phyloP scores from a whole-genome alignment of 2,888 invertebrate species.

The Drosophila meridiana region DNA sequence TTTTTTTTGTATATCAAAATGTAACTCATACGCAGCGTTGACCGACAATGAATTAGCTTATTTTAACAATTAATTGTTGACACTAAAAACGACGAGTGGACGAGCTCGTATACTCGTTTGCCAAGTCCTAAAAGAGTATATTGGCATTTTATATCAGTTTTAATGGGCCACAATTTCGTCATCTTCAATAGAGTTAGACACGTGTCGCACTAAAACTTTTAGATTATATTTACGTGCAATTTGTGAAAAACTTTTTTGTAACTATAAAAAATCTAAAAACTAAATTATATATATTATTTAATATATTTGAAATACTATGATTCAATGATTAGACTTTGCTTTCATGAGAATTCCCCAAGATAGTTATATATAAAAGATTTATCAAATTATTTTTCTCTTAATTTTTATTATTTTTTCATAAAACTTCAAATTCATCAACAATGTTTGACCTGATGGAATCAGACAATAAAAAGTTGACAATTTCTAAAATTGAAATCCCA shows the following conservation, averaged over 20 bases:
- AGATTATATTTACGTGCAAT: neutral
- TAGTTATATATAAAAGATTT: too few species aligned
- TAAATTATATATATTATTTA: too few species aligned
- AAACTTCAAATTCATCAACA: too few species aligned
- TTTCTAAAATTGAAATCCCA: neutral
- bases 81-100: conserved; percentile 7
- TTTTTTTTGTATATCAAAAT: conserved; percentile 5
- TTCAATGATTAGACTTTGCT: too few species aligned
- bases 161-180: neutral
- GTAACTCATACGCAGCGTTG: conserved; percentile 33
- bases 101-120: neutral
- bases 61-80: conserved; percentile 20
- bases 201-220: neutral
- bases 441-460: too few species aligned
- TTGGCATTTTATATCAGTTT: neutral
- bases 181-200: neutral
- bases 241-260: neutral
- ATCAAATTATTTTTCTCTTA: too few species aligned
- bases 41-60: conserved; percentile 20
- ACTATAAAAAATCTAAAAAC: neutral
- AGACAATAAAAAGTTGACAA: too few species aligned
- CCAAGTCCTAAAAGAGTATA: neutral
- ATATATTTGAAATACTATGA: too few species aligned
- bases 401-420: too few species aligned
- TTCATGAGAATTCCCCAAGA: too few species aligned